Evolutionary conservation across 92 coral and sea anemone species (phyloP).

Genomic region (Pocillopora meandrina): DNA sequence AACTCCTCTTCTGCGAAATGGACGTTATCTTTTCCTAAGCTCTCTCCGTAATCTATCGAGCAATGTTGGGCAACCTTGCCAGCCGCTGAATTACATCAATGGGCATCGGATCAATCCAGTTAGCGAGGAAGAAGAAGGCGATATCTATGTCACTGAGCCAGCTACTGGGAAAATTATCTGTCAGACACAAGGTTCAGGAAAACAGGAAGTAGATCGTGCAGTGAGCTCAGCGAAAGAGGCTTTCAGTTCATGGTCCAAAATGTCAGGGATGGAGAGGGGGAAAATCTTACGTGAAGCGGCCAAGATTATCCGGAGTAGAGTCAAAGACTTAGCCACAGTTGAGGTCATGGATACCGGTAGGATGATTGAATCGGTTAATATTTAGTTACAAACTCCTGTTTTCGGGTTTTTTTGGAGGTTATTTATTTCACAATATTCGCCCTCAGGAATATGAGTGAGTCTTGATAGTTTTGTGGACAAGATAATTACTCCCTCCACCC

Average conservation of each 20-base stretch:
- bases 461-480: too few species aligned
- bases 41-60: conserved; percentile 21
- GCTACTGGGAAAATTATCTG: conserved; percentile 85
- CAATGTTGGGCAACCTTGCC: conserved; percentile 10
- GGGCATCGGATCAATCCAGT: conserved; percentile 80
- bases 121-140: conserved; percentile 62
- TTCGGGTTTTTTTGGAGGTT: too few species aligned
- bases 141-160: conserved; percentile 70
- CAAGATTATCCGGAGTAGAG: conserved; percentile 67
- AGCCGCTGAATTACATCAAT: conserved; percentile 75
- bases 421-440: too few species aligned
- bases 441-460: too few species aligned
- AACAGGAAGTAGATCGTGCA: conserved; percentile 78
- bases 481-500: too few species aligned
- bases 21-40: conserved; percentile 4
- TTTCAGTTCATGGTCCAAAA: conserved; percentile 77
- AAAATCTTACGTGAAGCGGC: conserved; percentile 75
- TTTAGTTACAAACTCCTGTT: background rate
- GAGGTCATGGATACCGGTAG: conserved; percentile 88
- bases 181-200: conserved; percentile 78
- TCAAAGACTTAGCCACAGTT: conserved; percentile 72
- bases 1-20: background rate
- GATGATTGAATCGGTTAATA: background rate
- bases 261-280: conserved; percentile 85
- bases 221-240: conserved; percentile 74